Evolutionary conservation across 92 coral and sea anemone species (phyloP).

Genomic region (Anthopleura xanthogrammica): DNA sequence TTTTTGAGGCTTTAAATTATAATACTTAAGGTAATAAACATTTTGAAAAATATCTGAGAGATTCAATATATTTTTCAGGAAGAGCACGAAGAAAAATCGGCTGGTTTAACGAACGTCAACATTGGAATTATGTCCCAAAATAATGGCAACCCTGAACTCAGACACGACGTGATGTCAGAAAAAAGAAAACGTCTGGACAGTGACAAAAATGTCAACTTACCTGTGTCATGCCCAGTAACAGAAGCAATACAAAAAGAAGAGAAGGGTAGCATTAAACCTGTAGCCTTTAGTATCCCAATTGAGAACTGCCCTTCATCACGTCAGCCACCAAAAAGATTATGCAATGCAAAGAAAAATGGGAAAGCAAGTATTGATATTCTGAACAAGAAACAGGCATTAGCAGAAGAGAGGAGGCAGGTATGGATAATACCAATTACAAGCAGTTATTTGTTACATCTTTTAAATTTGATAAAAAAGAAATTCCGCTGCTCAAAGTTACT

Average conservation of each 20-base stretch:
- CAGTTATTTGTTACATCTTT: no score
- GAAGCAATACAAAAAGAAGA: slow-evolving; percentile 17
- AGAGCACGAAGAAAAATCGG: background rate
- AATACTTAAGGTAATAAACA: no score
- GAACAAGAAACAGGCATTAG: slow-evolving; percentile 57
- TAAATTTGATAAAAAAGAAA: no score
- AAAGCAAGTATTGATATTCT: slow-evolving; percentile 52
- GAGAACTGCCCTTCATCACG: slow-evolving; percentile 35
- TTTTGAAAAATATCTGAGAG: no score
- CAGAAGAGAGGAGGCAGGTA: slow-evolving; percentile 73
- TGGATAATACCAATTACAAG: no score
- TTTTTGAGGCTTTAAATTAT: no score
- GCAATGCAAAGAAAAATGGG: slow-evolving; percentile 3
- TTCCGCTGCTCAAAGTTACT: no score
- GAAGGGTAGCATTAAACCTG: slow-evolving; percentile 16
- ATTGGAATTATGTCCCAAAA: background rate
- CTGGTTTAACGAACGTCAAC: background rate
- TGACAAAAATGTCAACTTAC: background rate
- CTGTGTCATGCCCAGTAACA: background rate
- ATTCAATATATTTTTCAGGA: background rate
- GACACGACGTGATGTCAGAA: background rate
- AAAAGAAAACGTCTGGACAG: background rate
- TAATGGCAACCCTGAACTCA: background rate
- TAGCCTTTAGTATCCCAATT: slow-evolving; percentile 58
- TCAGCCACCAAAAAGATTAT: slow-evolving; percentile 58